Evolutionary conservation across 1,140 invertebrate species (phyloP).

Genomic region (Galleria mellonella): DNA sequence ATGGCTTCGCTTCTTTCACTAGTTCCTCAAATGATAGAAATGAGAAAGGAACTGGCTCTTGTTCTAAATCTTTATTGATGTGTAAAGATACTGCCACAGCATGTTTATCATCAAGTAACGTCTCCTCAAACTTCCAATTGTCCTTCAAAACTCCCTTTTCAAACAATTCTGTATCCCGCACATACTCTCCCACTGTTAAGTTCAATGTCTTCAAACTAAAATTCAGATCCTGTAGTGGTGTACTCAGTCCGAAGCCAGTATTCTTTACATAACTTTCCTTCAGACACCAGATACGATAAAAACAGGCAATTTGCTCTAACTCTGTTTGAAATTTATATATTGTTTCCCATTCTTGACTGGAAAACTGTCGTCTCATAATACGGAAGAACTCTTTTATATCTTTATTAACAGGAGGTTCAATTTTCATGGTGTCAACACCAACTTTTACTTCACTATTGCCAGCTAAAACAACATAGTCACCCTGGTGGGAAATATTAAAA

Average conservation of each 20-base stretch:
- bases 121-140: slow-evolving; percentile 92
- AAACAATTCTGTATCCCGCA: slow-evolving; percentile 81
- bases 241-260: slow-evolving; percentile 87
- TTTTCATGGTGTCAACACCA: slow-evolving; percentile 86
- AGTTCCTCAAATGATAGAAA: slow-evolving; percentile 75
- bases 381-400: slow-evolving; percentile 86
- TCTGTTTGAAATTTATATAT: slow-evolving; percentile 76
- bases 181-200: slow-evolving; percentile 64
- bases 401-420: slow-evolving; percentile 80
- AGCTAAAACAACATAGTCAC: slow-evolving; percentile 88
- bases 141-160: slow-evolving; percentile 76
- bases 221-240: slow-evolving; percentile 83
- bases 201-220: slow-evolving; percentile 79
- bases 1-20: slow-evolving; percentile 70
- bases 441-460: slow-evolving; percentile 78
- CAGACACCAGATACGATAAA: slow-evolving; percentile 94
- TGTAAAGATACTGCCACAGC: slow-evolving; percentile 85
- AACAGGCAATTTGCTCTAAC: slow-evolving; percentile 79
- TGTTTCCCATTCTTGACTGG: slow-evolving; percentile 84
- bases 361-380: slow-evolving; percentile 90
- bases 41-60: slow-evolving; percentile 46
- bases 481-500: slow-evolving; percentile 97
- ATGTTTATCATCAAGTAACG: slow-evolving; percentile 85
- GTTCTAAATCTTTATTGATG: slow-evolving; percentile 15
- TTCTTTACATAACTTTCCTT: slow-evolving; percentile 98